Conservation (phyloP, 2,888 invertebrate genomes). For the Lysandra coridon region DNA sequence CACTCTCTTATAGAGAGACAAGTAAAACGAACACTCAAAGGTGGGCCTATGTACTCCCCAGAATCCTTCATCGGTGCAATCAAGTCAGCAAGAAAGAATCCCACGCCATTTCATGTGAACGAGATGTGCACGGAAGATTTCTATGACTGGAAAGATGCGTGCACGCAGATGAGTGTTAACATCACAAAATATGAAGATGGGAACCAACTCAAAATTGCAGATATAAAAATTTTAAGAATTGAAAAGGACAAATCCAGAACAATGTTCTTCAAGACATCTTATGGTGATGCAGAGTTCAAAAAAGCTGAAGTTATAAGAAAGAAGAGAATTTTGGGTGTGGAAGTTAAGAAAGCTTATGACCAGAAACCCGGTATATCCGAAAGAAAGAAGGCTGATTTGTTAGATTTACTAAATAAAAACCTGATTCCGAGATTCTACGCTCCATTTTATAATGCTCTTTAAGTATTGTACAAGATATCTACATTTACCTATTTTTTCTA, state of each 20-base stretch:
- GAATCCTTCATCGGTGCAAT: too few relatives aligned
- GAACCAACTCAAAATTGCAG: background rate
- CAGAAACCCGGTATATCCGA: background rate
- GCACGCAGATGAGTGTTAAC: background rate
- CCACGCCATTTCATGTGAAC: too few relatives aligned
- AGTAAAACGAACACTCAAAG: too few relatives aligned
- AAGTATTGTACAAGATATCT: background rate
- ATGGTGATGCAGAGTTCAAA: background rate
- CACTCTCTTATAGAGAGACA: too few relatives aligned
- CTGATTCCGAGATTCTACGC: background rate
- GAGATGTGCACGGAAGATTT: too few relatives aligned
- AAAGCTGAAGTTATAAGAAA: background rate
- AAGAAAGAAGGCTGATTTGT: background rate
- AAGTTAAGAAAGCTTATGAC: background rate
- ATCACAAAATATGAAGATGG: background rate
- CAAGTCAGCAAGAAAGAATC: too few relatives aligned
- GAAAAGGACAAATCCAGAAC: too few relatives aligned
- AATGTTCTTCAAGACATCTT: background rate
- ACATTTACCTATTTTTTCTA: too few relatives aligned
- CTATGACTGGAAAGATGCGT: background rate
- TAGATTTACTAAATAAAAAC: background rate
- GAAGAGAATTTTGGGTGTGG: background rate
- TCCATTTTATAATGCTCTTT: background rate
- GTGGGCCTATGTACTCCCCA: too few relatives aligned
- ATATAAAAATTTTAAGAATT: background rate